A percentile compares a stretch with the other conserved stretches of the same genome.
Conservation (phyloP, 2,113 vertebrate species). For the Nycticebus coucang region DNA sequence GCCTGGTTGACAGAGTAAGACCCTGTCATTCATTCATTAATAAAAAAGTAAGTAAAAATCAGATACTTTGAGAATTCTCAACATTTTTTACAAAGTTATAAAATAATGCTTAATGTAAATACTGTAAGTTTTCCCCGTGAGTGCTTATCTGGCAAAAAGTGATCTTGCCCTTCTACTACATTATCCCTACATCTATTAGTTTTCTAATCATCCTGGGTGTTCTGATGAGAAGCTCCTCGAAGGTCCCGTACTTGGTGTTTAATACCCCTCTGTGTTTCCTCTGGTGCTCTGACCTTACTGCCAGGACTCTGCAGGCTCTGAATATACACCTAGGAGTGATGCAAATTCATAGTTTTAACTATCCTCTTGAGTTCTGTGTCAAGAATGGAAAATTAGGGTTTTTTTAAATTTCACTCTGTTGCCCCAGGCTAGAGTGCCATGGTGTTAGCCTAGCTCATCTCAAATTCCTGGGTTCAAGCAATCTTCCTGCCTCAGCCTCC, state of each 20-base stretch:
- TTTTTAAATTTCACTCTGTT: no score
- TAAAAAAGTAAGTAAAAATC: neutral
- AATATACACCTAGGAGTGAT: neutral
- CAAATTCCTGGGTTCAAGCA: no score
- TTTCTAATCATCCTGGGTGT: neutral
- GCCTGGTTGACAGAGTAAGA: no score
- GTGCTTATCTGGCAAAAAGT: neutral
- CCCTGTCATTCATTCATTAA: no score
- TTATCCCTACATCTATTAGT: neutral
- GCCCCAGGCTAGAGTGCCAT: no score
- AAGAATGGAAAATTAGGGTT: neutral
- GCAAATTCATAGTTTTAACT: neutral
- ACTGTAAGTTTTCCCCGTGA: neutral
- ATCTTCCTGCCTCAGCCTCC: no score
- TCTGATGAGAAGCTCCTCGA: neutral
- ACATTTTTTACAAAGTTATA: slow-evolving; percentile 40
- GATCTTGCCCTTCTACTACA: neutral
- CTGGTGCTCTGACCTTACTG: neutral
- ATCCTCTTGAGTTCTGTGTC: neutral
- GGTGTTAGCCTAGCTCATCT: no score
- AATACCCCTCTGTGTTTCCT: neutral
- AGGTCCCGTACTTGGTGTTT: neutral
- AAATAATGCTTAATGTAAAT: neutral
- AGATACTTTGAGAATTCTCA: slow-evolving; percentile 17
- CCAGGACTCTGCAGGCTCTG: neutral